A percentile compares a stretch with the other conserved stretches of the same genome.
Evolutionary conservation across 1,140 invertebrate genomes (phyloP).

Genomic region (Pteromalus puparum): DNA sequence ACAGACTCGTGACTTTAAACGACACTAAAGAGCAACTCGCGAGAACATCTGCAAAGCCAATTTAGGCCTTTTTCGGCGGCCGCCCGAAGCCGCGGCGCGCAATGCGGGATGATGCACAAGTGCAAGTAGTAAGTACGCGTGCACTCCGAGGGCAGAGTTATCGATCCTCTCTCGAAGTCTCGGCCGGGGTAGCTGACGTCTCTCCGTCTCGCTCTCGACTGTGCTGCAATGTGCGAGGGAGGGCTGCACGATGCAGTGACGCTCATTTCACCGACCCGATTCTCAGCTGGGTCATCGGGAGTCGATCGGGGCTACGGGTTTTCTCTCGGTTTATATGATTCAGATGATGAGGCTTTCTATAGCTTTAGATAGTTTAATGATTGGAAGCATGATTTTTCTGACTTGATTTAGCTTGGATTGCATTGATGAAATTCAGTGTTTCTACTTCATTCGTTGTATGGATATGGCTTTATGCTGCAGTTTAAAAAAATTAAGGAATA

Average conservation of each 20-base stretch:
- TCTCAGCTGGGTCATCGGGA: neutral
- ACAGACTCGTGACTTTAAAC: neutral
- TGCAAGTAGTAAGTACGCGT: neutral
- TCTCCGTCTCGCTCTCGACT: no score
- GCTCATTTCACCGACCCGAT: constrained; percentile 2
- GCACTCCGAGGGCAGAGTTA: neutral
- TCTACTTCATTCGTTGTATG: no score
- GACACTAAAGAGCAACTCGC: neutral
- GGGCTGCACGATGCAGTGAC: constrained; percentile 1
- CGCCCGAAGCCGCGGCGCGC: no score
- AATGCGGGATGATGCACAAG: neutral
- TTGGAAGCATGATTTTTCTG: no score
- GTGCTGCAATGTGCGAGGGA: no score
- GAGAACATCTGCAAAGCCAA: neutral
- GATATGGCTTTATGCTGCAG: no score
- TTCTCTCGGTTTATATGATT: neutral
- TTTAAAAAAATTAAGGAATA: no score
- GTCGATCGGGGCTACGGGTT: neutral
- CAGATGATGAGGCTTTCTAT: no score
- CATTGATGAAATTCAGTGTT: no score
- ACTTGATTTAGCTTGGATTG: no score
- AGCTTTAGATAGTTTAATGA: no score
- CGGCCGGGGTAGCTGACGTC: no score
- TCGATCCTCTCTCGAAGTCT: constrained; percentile 31
- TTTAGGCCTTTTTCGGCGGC: neutral